Evolutionary conservation across 2,888 invertebrate species (phyloP), one percentile per base, ranked within the genome.

Genomic region (Dinocampus coccinellae): DNA sequence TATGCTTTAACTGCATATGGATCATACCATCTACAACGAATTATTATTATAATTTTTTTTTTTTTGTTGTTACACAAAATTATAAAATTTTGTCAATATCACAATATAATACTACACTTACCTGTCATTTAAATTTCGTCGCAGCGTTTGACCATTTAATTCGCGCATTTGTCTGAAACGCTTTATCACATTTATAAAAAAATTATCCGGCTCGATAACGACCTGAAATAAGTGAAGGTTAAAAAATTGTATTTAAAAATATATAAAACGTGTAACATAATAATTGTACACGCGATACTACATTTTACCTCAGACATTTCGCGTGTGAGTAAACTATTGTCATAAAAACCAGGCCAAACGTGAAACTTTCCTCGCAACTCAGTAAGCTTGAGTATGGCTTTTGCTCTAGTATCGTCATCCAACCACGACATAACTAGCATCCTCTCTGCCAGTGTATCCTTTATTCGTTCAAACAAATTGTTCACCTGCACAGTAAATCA

Each of bases 1-100:
- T 89, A 89, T 24, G 89, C 89, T 78, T 88, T 89, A 47, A 89
- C 89, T 13, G 88, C 84, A 78, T 88, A 89, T 0, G 89, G 89
- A 77, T 88, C 86, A 13, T 88, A 87, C 86, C 89, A 88, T 67
- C 89, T 89, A 79, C 10, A 77, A 78, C 16, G 53, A 36, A 39
- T 47, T 36, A 29, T 29, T n/a, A n/a, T n/a, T n/a, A n/a, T n/a
- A n/a, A n/a, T n/a, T n/a, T n/a, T n/a, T n/a, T n/a, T n/a, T n/a
- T 53, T 69, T 13, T 47, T 29, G 9, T 34, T 3, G 60, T 52
- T 66, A 73, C 26, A 26, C 13, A 26, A 26, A 29, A 57, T 29
- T 6, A 1, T 57, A 57, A 24, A 11, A n/a, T n/a, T 57, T 13
- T 10, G 3, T 10, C 26, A 13, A 26, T 13, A 2, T 10, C 3